phyloP scores from a whole-genome alignment of 2,888 invertebrate species.

The Hydrotaea diabolus region DNA sequence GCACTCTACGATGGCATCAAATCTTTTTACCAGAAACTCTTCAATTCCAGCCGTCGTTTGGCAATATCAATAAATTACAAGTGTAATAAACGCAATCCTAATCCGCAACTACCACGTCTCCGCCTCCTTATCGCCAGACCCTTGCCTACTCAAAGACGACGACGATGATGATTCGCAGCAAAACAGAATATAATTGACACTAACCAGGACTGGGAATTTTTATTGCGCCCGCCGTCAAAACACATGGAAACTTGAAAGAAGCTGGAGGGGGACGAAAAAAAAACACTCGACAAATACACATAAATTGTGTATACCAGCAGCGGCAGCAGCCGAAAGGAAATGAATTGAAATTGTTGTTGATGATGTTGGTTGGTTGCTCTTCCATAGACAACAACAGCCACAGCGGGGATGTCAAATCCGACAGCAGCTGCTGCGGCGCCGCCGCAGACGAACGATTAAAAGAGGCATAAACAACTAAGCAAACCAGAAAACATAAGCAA shows the following conservation, averaged over 20 bases:
- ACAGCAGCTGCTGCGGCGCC: not conserved
- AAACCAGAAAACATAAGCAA: slow-evolving; percentile 25
- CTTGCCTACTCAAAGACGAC: too few species aligned
- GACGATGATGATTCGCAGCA: slow-evolving; percentile 27
- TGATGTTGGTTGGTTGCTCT: not conserved
- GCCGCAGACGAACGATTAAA: not conserved
- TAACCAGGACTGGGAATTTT: slow-evolving; percentile 47
- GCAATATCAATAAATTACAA: slow-evolving; percentile 24
- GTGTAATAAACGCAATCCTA: not conserved
- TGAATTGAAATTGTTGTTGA: not conserved
- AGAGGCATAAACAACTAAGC: not conserved
- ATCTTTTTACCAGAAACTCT: not conserved
- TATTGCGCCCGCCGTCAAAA: slow-evolving; percentile 17
- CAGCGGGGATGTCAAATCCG: not conserved
- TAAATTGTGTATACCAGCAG: slow-evolving; percentile 30
- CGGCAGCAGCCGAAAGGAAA: slow-evolving; percentile 7
- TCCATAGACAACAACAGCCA: not conserved
- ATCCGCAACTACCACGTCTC: not conserved
- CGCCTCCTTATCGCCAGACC: too few species aligned
- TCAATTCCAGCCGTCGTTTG: not conserved
- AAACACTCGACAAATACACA: slow-evolving; percentile 13
- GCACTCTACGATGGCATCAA: not conserved
- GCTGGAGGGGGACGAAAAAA: slow-evolving; percentile 22
- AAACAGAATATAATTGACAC: slow-evolving; percentile 54
- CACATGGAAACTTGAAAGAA: not conserved